Percentiles rank a stretch among this genome's conserved stretches.
Conservation (phyloP, 2,797 vertebrate genomes). For the Steatocranus sp. region DNA sequence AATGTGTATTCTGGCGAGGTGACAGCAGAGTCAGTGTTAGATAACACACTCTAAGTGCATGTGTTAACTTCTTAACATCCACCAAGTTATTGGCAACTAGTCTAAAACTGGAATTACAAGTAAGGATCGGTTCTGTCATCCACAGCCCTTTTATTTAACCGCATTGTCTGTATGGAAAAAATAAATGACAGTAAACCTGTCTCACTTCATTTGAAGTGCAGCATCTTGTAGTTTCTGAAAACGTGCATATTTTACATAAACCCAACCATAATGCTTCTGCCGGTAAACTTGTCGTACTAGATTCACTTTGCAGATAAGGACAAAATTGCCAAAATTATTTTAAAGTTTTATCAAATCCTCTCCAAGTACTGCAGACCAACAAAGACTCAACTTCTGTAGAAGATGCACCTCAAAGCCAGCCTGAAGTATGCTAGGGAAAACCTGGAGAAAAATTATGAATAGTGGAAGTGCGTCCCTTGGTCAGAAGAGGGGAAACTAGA, state of each 20-base stretch:
- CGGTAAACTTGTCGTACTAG: neutral
- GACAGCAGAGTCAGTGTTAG: constrained; percentile 4
- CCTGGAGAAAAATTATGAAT: neutral
- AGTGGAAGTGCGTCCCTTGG: neutral
- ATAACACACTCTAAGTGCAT: neutral
- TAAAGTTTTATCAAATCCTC: neutral
- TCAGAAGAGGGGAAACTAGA: neutral
- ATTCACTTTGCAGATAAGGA: neutral
- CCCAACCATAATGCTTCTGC: neutral
- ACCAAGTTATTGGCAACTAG: neutral
- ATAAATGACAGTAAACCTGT: neutral
- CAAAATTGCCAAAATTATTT: neutral
- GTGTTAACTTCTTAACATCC: neutral
- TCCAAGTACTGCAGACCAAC: neutral
- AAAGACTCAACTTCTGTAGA: neutral
- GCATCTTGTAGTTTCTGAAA: neutral
- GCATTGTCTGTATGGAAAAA: neutral
- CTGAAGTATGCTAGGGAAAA: neutral
- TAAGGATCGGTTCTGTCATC: neutral
- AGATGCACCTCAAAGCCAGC: neutral
- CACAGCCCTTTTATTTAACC: neutral
- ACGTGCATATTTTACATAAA: neutral
- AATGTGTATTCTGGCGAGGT: constrained; percentile 20
- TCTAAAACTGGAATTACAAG: neutral
- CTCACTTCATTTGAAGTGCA: neutral